Conservation (phyloP, 1,140 invertebrate species). For the Pristionchus pacificus region DNA sequence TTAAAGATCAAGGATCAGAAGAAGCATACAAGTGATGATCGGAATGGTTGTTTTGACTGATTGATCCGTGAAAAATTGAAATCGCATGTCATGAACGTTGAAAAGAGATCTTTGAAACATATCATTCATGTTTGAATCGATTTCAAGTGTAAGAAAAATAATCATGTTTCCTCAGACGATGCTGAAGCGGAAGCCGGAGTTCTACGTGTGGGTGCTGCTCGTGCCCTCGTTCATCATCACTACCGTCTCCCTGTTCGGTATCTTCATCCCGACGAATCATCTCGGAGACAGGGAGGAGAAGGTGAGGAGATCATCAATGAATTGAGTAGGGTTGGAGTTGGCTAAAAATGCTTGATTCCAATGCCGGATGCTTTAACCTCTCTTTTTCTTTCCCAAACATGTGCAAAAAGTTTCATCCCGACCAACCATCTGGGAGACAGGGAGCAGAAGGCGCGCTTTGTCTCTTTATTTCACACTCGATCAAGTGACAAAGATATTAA, state of each 20-base stretch:
- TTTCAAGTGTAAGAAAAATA: no score
- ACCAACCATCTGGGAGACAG: conserved; percentile 28
- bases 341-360: no score
- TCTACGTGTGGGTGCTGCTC: conserved; percentile 31
- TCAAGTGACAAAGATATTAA: no score
- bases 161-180: conserved; percentile 7
- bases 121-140: no score
- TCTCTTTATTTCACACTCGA: no score
- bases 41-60: conserved; percentile 3
- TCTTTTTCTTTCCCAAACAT: no score
- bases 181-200: conserved; percentile 13
- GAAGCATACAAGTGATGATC: conserved; percentile 6
- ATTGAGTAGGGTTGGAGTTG: no score
- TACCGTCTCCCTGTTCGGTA: conserved; percentile 20
- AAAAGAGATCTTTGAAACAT: no score
- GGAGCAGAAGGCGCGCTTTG: conserved; percentile 16
- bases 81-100: no score
- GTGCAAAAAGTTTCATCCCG: conserved; percentile 19
- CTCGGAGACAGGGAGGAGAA: conserved; percentile 30
- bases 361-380: no score
- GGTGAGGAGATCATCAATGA: neutral
- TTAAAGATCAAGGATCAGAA: neutral
- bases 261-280: conserved; percentile 25
- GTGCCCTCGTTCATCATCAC: conserved; percentile 29
- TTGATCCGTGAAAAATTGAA: no score